phyloP scores from a whole-genome alignment of 2,888 invertebrate species.

The Tinea semifulvella region DNA sequence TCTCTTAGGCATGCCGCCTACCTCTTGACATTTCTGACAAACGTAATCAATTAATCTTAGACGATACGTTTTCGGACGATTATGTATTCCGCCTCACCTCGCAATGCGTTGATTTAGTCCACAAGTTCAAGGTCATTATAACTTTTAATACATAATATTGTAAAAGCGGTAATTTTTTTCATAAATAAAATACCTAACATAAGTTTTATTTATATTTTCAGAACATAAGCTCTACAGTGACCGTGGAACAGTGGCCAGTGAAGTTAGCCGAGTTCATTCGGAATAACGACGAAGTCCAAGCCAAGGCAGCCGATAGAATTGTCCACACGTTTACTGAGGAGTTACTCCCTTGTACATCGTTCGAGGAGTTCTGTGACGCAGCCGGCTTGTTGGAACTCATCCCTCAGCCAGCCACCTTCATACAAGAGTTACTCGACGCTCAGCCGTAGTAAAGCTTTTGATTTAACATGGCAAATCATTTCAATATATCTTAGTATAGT shows the following conservation, averaged over 20 bases:
- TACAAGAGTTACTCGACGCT: conserved; percentile 34
- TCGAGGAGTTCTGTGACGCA: conserved; percentile 94
- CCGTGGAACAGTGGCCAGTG: conserved; percentile 88
- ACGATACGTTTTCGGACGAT: too few relatives aligned
- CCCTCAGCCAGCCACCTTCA: conserved; percentile 67
- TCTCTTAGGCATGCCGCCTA: too few relatives aligned
- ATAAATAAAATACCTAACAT: too few relatives aligned
- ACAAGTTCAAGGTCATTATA: too few relatives aligned
- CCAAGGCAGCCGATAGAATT: conserved; percentile 87
- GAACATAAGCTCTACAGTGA: conserved; percentile 71
- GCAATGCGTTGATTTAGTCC: too few relatives aligned
- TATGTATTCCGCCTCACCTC: too few relatives aligned
- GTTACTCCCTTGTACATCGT: conserved; percentile 87
- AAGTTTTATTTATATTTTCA: conserved; percentile 35
- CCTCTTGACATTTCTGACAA: too few relatives aligned
- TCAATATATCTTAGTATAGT: too few relatives aligned
- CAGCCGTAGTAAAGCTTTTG: conserved; percentile 43
- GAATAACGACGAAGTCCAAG: conserved; percentile 89
- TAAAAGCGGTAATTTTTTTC: too few relatives aligned
- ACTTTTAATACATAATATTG: too few relatives aligned
- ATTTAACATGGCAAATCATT: too few relatives aligned
- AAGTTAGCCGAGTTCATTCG: conserved; percentile 92
- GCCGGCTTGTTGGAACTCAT: conserved; percentile 79
- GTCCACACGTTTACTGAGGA: conserved; percentile 87
- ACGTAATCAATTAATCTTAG: too few relatives aligned